phyloP scores from a whole-genome alignment of 1,140 invertebrate species.

The Zaprionus lachaisei region DNA sequence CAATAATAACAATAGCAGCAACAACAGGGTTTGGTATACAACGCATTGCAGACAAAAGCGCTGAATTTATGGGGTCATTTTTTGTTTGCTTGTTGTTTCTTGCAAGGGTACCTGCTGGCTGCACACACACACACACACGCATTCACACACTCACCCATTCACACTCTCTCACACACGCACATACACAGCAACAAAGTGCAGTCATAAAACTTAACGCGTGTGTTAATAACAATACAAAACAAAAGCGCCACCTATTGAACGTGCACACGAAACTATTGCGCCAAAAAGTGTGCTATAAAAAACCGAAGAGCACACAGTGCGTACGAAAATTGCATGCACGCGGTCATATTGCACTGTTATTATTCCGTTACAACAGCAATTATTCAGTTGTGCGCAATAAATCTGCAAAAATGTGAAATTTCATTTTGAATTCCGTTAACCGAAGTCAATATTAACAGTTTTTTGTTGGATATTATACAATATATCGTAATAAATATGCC shows the following conservation, averaged over 20 bases:
- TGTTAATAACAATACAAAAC: conserved; percentile 49
- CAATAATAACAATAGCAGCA: conserved; percentile 12
- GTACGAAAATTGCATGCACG: conserved; percentile 34
- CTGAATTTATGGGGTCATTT: conserved; percentile 39
- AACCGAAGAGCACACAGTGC: conserved; percentile 13
- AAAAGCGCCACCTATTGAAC: conserved; percentile 42
- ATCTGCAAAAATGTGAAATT: neutral
- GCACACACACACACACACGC: conserved; percentile 19
- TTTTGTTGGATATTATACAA: neutral
- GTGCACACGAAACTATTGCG: conserved; percentile 23
- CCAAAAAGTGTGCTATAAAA: conserved; percentile 64
- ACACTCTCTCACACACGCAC: conserved; percentile 6
- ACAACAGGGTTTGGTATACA: neutral
- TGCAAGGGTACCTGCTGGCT: conserved; percentile 23
- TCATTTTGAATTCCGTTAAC: neutral
- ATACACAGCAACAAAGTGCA: conserved; percentile 49
- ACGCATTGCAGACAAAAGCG: conserved; percentile 46
- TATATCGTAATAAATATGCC: neutral
- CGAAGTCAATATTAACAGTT: neutral
- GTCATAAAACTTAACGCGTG: conserved; percentile 34
- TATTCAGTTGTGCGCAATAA: neutral
- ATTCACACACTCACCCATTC: conserved; percentile 31
- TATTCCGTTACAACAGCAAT: neutral
- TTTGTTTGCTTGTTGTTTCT: conserved; percentile 22
- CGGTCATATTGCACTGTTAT: conserved; percentile 17